Base-by-base conservation (phyloP, 2,797 vertebrate species). In the Discoglossus pictus region DNA sequence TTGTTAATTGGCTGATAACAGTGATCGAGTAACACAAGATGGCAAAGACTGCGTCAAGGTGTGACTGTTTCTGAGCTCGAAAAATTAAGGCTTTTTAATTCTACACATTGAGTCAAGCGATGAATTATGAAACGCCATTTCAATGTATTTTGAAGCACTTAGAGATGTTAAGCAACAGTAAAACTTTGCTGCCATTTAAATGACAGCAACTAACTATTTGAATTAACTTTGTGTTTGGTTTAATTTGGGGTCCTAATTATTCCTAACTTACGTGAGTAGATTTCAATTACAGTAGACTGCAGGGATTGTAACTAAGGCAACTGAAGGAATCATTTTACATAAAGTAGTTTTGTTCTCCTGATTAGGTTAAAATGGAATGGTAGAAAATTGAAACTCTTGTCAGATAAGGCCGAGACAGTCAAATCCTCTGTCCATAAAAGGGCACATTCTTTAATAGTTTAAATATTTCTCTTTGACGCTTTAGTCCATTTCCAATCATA, bases 221-320 rank as follows among this genome's bases (percentile, higher is more conserved):
- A 88, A 87, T 89, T 89, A 86, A 86, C 81, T 88, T 88, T 79
- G 69, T 84, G 75, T 89, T 88, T 84, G 80, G 81, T 82, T 89
- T 90, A 86, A 89, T 91, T 89, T 85, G 81, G 81, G 80, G 68
- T 78, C 79, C 85, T 87, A 89, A 89, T 90, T 88, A 88, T 88
- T 87, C 77, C 69, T 85, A 87, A 87, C 78, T 86, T 90, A 82
- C 61, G 76, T 84, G 84, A 89, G 84, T 87, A 86, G 84, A 80
- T 89, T 90, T 87, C 84, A 87, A 82, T 91, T 89, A 89, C 80
- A 86, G 75, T 79, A 82, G 86, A 79, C 88, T 83, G 66, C 51
- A 71, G 88, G 86, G 88, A 88, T 87, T 89, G 86, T 88, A 88
- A 78, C 87, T 88, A 87, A 85, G 84, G 86, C 84, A 89, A 87